Evolutionary conservation across 2,888 invertebrate genomes (phyloP), one percentile per base, ranked within the genome.

Genomic region (Falcaria lacertinaria): DNA sequence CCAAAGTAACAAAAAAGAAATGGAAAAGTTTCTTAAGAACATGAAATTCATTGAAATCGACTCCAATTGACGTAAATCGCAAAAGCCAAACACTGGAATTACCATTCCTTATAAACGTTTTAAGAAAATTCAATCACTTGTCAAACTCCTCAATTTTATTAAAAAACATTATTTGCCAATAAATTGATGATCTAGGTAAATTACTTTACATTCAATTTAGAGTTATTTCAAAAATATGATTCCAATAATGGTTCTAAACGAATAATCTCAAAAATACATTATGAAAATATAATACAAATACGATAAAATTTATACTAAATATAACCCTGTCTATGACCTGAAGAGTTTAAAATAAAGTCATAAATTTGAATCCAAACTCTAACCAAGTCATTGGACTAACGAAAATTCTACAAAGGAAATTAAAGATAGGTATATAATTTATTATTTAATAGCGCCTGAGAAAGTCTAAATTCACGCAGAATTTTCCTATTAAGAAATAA

Each of bases 311-410:
- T 88, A 88, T 85, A 88, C 88, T 89, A 87, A 88, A 88, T 88
- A 85, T 87, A 88, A 89, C 89, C 89, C 89, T 89, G 89, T 88
- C 87, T 88, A 88, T 88, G 89, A 89, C 89, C 89, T 89, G 89
- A 88, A 88, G 88, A 87, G 86, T 85, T 85, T 72, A 69, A 79
- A 81, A 71, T 64, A 79, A 87, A 78, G 59, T 56, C 58, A 60
- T 69, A 65, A 67, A 73, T 69, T 69, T 65, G 64, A 80, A 77
- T 78, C 70, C 73, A 83, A 84, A 85, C 79, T 86, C 83, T 80
- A 77, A 80, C 82, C 81, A 86, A 85, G 85, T 80, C 82, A 80
- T 79, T 75, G 28, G 37, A 70, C 56, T 66, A 72, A 80, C 68
- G 68, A 72, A 70, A 76, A 52, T 43, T 41, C 40, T 50, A 46